Evolutionary conservation across 2,113 vertebrate species (phyloP).

Genomic region (Tringa solitaria): DNA sequence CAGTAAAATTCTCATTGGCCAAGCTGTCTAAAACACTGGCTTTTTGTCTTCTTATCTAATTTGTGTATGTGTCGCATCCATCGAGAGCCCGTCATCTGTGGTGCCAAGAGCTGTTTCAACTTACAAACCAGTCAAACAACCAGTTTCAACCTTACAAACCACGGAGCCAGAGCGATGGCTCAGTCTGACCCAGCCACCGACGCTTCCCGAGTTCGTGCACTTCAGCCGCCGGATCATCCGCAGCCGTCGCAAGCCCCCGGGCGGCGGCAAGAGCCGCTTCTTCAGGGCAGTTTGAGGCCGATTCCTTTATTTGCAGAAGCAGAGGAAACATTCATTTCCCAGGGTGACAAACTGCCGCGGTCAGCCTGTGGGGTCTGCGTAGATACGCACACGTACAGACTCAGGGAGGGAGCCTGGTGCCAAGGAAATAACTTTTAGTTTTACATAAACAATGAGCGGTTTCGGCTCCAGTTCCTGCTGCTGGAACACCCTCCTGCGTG

Average conservation of each 20-base stretch:
- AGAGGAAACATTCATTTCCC: neutral
- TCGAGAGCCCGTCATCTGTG: neutral
- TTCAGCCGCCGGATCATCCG: neutral
- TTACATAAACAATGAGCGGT: neutral
- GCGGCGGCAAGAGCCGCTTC: rapidly evolving
- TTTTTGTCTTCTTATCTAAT: neutral
- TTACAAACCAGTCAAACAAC: neutral
- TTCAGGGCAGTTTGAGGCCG: neutral
- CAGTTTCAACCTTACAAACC: too few species aligned
- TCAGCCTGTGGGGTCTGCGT: neutral
- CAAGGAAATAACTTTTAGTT: neutral
- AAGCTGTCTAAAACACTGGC: neutral
- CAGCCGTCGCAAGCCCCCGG: neutral
- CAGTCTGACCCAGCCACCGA: rapidly evolving
- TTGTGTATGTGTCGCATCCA: neutral
- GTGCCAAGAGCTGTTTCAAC: neutral
- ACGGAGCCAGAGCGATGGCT: neutral
- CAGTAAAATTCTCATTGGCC: neutral
- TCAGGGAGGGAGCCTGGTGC: neutral
- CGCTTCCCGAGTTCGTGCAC: neutral
- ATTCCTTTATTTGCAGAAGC: neutral
- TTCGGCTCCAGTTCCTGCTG: neutral
- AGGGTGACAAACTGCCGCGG: rapidly evolving
- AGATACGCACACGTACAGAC: rapidly evolving
- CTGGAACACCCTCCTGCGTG: neutral